These are phyloP conservation scores for Platorchestia sp. DNA, from an alignment of 1,140 invertebrate genomes.

Conservation along the genomic window DNA sequence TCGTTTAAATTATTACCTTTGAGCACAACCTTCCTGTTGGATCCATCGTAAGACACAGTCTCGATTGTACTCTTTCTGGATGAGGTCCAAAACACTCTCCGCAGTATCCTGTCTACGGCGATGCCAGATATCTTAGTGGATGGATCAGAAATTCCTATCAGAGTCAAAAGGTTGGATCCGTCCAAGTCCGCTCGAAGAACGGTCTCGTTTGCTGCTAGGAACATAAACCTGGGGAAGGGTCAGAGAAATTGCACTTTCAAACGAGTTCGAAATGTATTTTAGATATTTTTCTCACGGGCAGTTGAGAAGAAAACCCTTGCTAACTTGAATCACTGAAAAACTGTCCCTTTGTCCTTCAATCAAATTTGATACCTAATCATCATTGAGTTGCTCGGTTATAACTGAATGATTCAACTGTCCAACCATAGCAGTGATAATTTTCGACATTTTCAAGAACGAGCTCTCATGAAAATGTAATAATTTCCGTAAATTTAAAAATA, in stretches of 20 bases:
- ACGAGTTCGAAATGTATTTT: not conserved
- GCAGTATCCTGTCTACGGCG: not conserved
- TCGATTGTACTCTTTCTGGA: not conserved
- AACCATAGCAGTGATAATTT: too few relatives aligned
- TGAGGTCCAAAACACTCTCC: not conserved
- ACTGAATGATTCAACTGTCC: too few relatives aligned
- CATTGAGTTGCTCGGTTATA: too few relatives aligned
- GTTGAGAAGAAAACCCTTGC: too few relatives aligned
- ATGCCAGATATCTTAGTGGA: not conserved
- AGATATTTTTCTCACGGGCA: too few relatives aligned
- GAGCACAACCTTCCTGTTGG: not conserved
- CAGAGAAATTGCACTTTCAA: not conserved
- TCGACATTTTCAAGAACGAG: too few relatives aligned
- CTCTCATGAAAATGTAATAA: too few relatives aligned
- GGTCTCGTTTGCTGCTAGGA: not conserved
- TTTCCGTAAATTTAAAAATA: too few relatives aligned
- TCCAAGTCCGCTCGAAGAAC: not conserved
- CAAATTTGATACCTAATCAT: too few relatives aligned
- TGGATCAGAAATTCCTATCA: not conserved
- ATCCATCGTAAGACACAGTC: constrained; percentile 3
- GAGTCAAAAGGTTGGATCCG: not conserved
- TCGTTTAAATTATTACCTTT: constrained; percentile 42
- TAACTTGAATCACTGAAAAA: too few relatives aligned
- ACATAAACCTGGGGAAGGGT: not conserved
- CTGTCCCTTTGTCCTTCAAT: too few relatives aligned